Evolutionary conservation across 2,797 vertebrate genomes (phyloP), one percentile per base, ranked within the genome.

Genomic region (Phataginus tricuspis): DNA sequence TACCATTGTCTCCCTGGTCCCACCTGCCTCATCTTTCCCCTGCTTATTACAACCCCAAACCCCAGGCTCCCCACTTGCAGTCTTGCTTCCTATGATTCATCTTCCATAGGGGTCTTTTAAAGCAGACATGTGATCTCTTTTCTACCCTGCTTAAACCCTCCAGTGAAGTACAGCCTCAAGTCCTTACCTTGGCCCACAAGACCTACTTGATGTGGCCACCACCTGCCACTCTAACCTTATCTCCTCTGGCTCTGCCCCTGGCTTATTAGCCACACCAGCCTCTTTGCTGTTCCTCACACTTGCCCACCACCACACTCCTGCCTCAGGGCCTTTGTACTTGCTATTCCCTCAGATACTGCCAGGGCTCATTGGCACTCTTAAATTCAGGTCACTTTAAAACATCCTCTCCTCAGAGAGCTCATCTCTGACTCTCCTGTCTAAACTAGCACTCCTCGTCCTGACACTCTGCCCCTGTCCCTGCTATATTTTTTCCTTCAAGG

Each of bases 311-410:
- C n/a, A 29, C 18, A n/a, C 8, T 51, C 34, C 49, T 39, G 75
- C 66, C 75, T 79, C 86, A 23, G 90, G 94, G 29, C 72, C 86
- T 90, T 96, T 80, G 90, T 61, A 34, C 42, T 7, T 75, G 29
- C 66, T n/a, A 1, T 18, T 18, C 51, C 10, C 31, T 5, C 51
- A n/a, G 53, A 25, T 27, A n/a, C 37, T 7, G 10, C 78, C n/a
- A n/a, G 37, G 39, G 23, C 5, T 90, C 51, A 29, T 0, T 15
- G 10, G 4, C 12, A 29, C 53, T 78, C 55, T 63, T 59, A 25
- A 31, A 69, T 4, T 74, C 57, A 37, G n/a, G 29, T 51, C 91
- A 16, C 23, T 49, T 78, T 31, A 59, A 72, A 89, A 49, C 10
- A 59, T 1, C 2, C 14, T 51, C 39, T 72, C 79, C 49, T 89